phyloP scores from a whole-genome alignment of 2,888 invertebrate species.

The Cephus sareptanus region DNA sequence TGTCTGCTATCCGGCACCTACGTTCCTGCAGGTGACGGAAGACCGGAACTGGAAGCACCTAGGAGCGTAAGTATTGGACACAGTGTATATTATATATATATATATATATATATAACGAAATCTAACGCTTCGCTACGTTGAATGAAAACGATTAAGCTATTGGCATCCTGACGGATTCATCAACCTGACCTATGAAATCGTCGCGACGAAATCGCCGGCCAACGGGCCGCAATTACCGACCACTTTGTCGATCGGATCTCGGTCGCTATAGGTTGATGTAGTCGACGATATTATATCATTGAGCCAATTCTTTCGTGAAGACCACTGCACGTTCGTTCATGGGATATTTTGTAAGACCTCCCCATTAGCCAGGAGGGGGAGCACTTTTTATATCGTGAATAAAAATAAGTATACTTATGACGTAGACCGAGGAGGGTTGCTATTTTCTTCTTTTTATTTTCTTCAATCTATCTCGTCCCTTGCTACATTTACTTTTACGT shows the following conservation, averaged over 20 bases:
- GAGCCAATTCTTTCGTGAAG: constrained; percentile 59
- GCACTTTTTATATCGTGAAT: background rate
- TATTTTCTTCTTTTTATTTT: background rate
- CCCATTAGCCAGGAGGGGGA: no score
- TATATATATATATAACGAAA: background rate
- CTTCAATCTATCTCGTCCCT: background rate
- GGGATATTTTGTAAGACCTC: background rate
- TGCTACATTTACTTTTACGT: background rate
- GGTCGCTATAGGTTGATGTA: constrained; percentile 23
- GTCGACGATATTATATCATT: constrained; percentile 46
- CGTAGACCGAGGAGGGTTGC: background rate
- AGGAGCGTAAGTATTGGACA: constrained; percentile 73
- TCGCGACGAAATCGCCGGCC: background rate
- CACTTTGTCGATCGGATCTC: constrained; percentile 54
- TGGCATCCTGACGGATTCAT: background rate
- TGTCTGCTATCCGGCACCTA: constrained; percentile 70
- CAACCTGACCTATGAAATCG: background rate
- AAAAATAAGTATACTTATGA: background rate
- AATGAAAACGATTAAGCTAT: no score
- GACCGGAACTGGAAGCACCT: constrained; percentile 73
- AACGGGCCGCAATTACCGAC: constrained; percentile 51
- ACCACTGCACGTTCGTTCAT: background rate
- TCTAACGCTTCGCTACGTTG: no score
- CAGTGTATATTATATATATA: background rate
- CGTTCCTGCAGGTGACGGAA: constrained; percentile 64